phyloP scores from a whole-genome alignment of 1,140 invertebrate species.

The Gryllus bimaculatus region DNA sequence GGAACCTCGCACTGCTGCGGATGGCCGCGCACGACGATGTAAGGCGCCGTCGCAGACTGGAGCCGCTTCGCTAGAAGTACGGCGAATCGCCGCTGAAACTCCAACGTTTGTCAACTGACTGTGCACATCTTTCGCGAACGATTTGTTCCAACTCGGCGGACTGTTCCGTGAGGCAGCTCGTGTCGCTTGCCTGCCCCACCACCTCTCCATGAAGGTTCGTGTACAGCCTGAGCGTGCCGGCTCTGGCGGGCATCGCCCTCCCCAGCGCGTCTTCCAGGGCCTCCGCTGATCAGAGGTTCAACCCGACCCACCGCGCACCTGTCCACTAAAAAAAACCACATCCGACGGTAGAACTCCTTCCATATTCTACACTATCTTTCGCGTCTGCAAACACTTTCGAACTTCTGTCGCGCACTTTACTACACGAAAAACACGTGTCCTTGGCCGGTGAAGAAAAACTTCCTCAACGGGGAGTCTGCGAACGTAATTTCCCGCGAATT shows the following conservation, averaged over 20 bases:
- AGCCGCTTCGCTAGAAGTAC: background rate
- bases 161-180: background rate
- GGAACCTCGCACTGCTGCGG: background rate
- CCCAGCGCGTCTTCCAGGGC: background rate
- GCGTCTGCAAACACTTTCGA: background rate
- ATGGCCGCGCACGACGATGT: background rate
- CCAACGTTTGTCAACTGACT: background rate
- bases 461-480: background rate
- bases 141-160: background rate
- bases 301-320: background rate
- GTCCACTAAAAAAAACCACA: background rate
- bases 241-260: background rate
- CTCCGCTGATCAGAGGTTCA: background rate
- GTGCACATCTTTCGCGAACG: background rate
- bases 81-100: background rate
- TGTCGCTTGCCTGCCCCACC: background rate
- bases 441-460: background rate
- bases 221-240: background rate
- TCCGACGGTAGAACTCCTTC: background rate
- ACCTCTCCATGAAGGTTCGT: background rate
- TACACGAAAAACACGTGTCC: background rate
- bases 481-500: too few relatives aligned
- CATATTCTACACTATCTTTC: background rate
- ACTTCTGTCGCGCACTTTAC: background rate
- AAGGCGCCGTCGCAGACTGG: background rate